A percentile compares a stretch with the other conserved stretches of the same genome.
phyloP scores from a whole-genome alignment of 2,888 invertebrate species.

The Eurytoma adleriae region DNA sequence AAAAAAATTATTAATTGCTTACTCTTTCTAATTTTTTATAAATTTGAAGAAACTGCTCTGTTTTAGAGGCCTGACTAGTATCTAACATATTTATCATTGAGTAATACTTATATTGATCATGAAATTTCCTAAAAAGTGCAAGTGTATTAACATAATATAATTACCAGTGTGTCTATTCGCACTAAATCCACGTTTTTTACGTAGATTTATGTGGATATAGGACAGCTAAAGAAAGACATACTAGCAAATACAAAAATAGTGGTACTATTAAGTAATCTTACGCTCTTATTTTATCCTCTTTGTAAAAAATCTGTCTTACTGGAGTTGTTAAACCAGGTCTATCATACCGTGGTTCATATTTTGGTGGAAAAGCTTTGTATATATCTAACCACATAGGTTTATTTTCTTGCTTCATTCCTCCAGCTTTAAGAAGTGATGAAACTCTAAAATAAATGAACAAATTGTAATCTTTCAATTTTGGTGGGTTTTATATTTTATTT shows the following conservation, averaged over 20 bases:
- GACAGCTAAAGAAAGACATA: background rate
- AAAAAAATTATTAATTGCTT: constrained; percentile 6
- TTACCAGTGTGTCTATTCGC: too few species aligned
- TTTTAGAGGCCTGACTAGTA: constrained; percentile 78
- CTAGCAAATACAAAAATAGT: background rate
- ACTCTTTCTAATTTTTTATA: constrained; percentile 79
- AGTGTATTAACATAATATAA: background rate
- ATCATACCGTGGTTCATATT: constrained; percentile 87
- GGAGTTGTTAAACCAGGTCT: constrained; percentile 81
- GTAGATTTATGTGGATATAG: background rate
- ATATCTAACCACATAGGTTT: constrained; percentile 96
- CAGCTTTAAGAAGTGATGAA: constrained; percentile 86
- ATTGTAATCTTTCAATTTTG: background rate
- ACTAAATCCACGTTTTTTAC: too few species aligned
- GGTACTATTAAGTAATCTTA: constrained; percentile 76
- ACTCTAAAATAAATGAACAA: constrained; percentile 77
- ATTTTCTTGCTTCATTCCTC: constrained; percentile 88
- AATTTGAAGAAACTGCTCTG: constrained; percentile 80
- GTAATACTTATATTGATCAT: constrained; percentile 79
- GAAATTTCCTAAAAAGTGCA: constrained; percentile 80
- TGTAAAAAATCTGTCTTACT: constrained; percentile 86
- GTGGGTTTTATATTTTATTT: constrained; percentile 8
- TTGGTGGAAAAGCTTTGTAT: constrained; percentile 94
- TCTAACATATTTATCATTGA: constrained; percentile 79
- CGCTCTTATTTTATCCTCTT: constrained; percentile 91